Evolutionary conservation across 2,888 invertebrate species (phyloP).

Genomic region (Salticus scenicus): DNA sequence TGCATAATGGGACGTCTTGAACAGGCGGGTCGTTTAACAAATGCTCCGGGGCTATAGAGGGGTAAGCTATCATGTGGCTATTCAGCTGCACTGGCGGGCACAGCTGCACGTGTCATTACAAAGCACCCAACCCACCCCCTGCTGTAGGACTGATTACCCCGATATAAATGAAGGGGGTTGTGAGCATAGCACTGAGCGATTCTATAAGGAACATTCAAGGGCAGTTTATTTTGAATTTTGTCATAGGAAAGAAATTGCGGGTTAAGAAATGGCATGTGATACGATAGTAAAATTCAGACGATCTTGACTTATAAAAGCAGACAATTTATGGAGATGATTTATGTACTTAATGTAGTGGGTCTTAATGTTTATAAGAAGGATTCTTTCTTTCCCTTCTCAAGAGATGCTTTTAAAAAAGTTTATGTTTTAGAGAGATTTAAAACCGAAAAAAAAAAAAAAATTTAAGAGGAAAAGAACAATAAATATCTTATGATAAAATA

Average conservation of each 20-base stretch:
- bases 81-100: slow-evolving; percentile 60
- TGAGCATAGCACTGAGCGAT: slow-evolving; percentile 6
- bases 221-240: neutral
- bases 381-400: too few species aligned
- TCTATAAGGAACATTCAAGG: slow-evolving; percentile 42
- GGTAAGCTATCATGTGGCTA: slow-evolving; percentile 46
- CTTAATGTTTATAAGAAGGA: too few species aligned
- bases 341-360: too few species aligned
- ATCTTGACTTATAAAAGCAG: too few species aligned
- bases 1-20: slow-evolving; percentile 65
- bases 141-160: slow-evolving; percentile 42
- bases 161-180: slow-evolving; percentile 49
- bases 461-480: too few species aligned
- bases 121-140: slow-evolving; percentile 21
- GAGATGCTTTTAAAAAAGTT: too few species aligned
- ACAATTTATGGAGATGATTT: too few species aligned
- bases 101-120: slow-evolving; percentile 68
- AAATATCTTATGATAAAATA: too few species aligned
- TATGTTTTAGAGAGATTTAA: too few species aligned
- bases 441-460: too few species aligned
- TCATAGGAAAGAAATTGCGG: neutral
- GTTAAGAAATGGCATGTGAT: neutral
- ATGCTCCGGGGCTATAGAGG: slow-evolving; percentile 38
- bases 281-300: too few species aligned
- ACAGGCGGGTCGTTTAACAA: slow-evolving; percentile 58